These are phyloP conservation scores for Eulimnadia texana DNA, from an alignment of 1,140 invertebrate species.

Conservation along the genomic window DNA sequence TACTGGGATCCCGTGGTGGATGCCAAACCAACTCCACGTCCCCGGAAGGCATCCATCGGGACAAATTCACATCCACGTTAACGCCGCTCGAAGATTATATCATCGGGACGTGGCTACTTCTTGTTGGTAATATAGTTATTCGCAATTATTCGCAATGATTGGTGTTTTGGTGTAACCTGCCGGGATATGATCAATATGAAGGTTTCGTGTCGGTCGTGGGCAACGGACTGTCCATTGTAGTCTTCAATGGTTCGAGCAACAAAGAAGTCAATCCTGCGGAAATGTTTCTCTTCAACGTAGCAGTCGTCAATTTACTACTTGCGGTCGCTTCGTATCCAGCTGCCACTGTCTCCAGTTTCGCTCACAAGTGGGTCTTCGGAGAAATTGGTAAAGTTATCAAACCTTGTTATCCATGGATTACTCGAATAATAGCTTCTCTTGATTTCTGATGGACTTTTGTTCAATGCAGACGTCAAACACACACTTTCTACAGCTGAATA, in stretches of 20 bases:
- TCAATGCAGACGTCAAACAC: no score
- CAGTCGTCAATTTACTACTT: slow-evolving; percentile 23
- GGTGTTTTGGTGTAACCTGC: neutral
- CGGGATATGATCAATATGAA: neutral
- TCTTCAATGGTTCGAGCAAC: neutral
- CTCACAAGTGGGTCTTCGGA: slow-evolving; percentile 22
- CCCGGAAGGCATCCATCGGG: neutral
- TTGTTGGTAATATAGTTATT: neutral
- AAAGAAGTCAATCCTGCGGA: slow-evolving; percentile 15
- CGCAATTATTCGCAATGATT: neutral
- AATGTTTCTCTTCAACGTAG: slow-evolving; percentile 23
- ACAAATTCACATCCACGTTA: neutral
- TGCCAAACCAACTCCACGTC: no score
- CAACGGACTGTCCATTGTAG: slow-evolving; percentile 2
- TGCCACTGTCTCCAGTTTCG: slow-evolving; percentile 22
- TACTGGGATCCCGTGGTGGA: no score
- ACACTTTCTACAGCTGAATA: no score
- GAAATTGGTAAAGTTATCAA: slow-evolving; percentile 17
- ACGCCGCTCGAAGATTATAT: neutral
- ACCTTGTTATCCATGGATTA: neutral
- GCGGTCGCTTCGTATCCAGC: slow-evolving; percentile 24
- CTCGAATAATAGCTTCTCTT: no score
- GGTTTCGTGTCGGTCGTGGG: slow-evolving; percentile 6
- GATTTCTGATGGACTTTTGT: no score
- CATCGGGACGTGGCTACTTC: neutral